Conservation (phyloP, 2,797 vertebrate genomes). For the Thamnophis elegans region DNA sequence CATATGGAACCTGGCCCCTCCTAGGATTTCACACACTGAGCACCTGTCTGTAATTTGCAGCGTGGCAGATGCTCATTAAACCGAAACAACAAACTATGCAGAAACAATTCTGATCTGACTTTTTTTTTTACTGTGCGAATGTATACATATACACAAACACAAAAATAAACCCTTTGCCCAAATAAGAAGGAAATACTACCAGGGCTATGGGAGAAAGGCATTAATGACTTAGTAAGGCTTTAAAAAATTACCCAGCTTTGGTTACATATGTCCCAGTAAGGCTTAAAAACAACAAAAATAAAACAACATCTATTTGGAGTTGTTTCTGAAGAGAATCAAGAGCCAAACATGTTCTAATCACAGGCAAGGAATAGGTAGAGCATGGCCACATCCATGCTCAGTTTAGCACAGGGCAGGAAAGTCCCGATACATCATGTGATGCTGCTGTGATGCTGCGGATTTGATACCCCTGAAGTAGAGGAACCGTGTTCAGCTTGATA, state of each 20-base stretch:
- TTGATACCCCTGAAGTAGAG: too few relatives aligned
- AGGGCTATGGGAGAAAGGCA: background rate
- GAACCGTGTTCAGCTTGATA: background rate
- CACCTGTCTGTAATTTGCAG: conserved; percentile 10
- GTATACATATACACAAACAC: background rate
- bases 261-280: background rate
- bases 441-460: accelerated
- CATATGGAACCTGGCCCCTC: background rate
- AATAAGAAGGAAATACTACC: background rate
- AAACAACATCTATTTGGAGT: background rate
- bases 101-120: background rate
- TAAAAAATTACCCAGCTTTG: background rate
- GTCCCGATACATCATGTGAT: too few relatives aligned
- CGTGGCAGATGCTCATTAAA: conserved; percentile 18
- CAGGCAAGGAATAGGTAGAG: background rate
- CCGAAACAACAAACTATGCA: background rate
- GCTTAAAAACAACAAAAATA: background rate
- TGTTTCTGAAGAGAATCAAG: background rate
- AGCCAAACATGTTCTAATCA: background rate
- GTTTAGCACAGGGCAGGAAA: too few relatives aligned
- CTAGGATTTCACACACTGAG: accelerated
- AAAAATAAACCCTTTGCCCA: background rate
- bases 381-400: too few relatives aligned
- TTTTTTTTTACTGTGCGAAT: background rate
- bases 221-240: background rate